Base-by-base conservation (phyloP, 2,113 vertebrate species). In the Probosciger aterrimus region DNA sequence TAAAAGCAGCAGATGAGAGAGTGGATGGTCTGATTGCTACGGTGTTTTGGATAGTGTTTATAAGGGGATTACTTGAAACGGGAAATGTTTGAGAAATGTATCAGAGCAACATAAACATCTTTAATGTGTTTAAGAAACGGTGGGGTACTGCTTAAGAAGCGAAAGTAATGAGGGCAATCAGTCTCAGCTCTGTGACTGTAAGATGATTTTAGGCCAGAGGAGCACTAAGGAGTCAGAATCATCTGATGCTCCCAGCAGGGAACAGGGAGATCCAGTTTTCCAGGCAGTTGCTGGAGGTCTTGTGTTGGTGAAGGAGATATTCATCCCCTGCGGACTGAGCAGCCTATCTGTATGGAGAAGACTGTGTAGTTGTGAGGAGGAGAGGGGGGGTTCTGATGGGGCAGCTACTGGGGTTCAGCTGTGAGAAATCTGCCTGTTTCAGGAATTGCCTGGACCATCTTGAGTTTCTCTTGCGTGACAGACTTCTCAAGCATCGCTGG, bases 401-500 rank as follows among this genome's bases (percentile, higher is more conserved):
- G 57, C 14, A 35, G 57, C 33, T 59, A 35, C 57, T 59, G 57
- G 57, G 64, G 80, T 59, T 91, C 90, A 91, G 59, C 78, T 75
- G 63, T 41, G 78, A 90, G 63, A 95, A 94, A 71, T 49, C 67
- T 93, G 87, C 52, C 87, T 85, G 74, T 70, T 87, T 77, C 53
- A 94, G 78, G 87, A 96, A 86, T 92, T 90, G 70, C 64, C 63
- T 1, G 3, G 74, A 95, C 93, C 94, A 95, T 95, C 95, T 95
- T 96, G 94, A 94, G 85, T 39, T 94, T 73, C 53, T 97, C 93
- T 94, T 88, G 92, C 31, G 0, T 96, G 93, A 96, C 93, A 93
- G 85, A 90, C 63, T 93, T 95, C 93, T 94, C 93, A 96, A 46
- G 93, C 93, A 93, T 95, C 92, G 74, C 93, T 95, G 92, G 63